phyloP scores from a whole-genome alignment of 2,888 invertebrate genomes.

The Slavum lentiscoides region DNA sequence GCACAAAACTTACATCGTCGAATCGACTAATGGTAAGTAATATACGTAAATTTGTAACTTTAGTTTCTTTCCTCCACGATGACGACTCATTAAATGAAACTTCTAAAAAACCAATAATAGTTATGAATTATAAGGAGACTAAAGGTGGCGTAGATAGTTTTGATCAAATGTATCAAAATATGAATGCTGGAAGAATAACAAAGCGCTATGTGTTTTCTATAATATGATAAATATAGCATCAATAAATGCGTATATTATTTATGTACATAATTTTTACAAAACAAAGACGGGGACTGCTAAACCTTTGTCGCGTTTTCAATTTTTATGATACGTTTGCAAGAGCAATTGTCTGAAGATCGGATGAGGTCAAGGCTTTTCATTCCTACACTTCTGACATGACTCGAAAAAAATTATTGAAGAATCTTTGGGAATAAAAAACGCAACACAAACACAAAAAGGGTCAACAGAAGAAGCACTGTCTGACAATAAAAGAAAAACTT shows the following conservation, averaged over 20 bases:
- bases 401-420: no score
- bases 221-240: constrained; percentile 54
- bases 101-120: constrained; percentile 1
- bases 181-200: constrained; percentile 55
- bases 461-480: no score
- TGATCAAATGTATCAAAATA: constrained; percentile 56
- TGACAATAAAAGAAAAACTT: no score
- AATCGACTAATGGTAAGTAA: no score
- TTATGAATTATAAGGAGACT: constrained; percentile 11
- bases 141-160: constrained; percentile 55
- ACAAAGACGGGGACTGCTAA: not conserved
- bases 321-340: not conserved
- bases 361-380: constrained; percentile 18
- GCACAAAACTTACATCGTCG: no score
- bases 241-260: not conserved
- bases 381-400: not conserved
- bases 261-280: constrained; percentile 19
- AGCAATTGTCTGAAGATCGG: constrained; percentile 6
- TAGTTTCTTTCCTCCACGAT: no score
- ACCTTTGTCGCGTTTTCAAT: constrained; percentile 10
- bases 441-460: no score
- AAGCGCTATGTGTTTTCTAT: constrained; percentile 55
- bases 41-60: no score
- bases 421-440: no score
- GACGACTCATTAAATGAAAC: no score